phyloP scores from a whole-genome alignment of 2,888 invertebrate species.

The Netelia melanura region DNA sequence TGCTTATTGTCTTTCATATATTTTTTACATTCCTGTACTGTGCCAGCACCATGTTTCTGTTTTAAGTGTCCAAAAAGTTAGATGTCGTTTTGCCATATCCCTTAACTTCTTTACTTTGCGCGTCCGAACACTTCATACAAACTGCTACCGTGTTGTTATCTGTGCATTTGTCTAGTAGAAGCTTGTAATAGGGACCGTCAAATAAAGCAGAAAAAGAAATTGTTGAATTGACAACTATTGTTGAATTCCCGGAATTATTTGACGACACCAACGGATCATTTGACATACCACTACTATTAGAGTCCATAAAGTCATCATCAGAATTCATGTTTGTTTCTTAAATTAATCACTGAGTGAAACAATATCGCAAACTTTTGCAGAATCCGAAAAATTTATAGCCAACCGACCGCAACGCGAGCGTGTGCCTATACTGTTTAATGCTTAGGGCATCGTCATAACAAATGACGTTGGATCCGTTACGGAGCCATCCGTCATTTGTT shows the following conservation, averaged over 20 bases:
- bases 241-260: background rate
- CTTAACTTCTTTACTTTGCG: background rate
- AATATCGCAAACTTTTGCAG: background rate
- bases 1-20: background rate
- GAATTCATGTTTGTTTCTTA: background rate
- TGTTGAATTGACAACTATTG: background rate
- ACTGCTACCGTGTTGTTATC: background rate
- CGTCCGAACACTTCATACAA: background rate
- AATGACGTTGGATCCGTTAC: too few relatives aligned
- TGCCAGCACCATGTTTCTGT: background rate
- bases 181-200: background rate
- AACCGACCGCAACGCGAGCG: too few relatives aligned
- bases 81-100: background rate
- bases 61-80: slow-evolving; percentile 5
- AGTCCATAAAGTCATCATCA: background rate
- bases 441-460: too few relatives aligned
- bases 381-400: background rate
- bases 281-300: background rate
- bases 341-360: background rate
- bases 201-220: background rate
- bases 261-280: background rate
- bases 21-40: background rate
- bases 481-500: too few relatives aligned
- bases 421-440: too few relatives aligned
- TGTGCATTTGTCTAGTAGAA: slow-evolving; percentile 4